Conservation (phyloP, 2,797 vertebrate genomes). For the Pangasius djambal region DNA sequence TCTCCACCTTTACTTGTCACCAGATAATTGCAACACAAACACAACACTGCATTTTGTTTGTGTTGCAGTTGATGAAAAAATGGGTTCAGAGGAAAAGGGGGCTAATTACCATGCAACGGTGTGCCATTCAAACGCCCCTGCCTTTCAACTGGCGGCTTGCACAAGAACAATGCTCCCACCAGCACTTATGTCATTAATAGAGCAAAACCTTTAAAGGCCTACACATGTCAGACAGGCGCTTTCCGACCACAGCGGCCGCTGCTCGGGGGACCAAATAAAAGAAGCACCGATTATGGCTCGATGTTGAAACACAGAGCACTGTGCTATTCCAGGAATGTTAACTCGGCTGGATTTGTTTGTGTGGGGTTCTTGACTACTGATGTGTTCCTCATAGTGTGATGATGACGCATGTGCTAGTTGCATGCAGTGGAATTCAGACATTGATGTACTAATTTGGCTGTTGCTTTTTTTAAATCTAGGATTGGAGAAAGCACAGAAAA, state of each 20-base stretch:
- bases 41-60: slow-evolving; percentile 67
- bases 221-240: slow-evolving; percentile 51
- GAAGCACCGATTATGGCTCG: slow-evolving; percentile 46
- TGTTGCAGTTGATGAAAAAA: slow-evolving; percentile 58
- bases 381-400: neutral
- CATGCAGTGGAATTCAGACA: neutral
- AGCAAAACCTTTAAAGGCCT: slow-evolving; percentile 61
- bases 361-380: neutral
- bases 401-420: neutral
- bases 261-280: slow-evolving; percentile 55
- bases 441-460: neutral
- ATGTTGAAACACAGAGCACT: slow-evolving; percentile 36
- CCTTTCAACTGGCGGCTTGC: slow-evolving; percentile 57
- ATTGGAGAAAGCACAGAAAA: neutral
- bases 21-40: slow-evolving; percentile 73
- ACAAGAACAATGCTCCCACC: slow-evolving; percentile 38
- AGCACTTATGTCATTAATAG: slow-evolving; percentile 64
- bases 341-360: slow-evolving; percentile 44
- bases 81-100: slow-evolving; percentile 34
- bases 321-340: slow-evolving; percentile 45
- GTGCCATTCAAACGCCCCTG: slow-evolving; percentile 50
- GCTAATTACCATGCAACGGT: slow-evolving; percentile 70
- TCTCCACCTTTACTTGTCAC: slow-evolving; percentile 66
- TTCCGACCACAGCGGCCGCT: slow-evolving; percentile 36
- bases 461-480: neutral